A percentile compares a stretch with the other conserved stretches of the same genome.
Conservation (phyloP, 2,888 invertebrate species). For the Spilosoma lubricipeda region DNA sequence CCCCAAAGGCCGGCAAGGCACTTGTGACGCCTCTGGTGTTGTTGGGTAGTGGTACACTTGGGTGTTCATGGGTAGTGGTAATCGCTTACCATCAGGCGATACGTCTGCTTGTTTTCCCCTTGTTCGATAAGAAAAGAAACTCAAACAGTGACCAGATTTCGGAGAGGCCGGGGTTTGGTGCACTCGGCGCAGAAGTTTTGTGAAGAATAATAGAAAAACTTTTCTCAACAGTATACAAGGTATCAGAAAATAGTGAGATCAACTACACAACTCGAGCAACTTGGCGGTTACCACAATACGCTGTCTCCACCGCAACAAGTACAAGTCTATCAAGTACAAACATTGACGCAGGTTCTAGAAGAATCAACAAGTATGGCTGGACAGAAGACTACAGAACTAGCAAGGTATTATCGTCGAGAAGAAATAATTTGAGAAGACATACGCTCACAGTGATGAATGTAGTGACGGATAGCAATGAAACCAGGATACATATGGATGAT, state of each 20-base stretch:
- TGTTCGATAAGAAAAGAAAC: no score
- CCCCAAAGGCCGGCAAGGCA: no score
- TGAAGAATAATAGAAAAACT: neutral
- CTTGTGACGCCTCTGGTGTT: no score
- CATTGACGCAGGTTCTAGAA: conserved; percentile 7
- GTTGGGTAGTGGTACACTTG: no score
- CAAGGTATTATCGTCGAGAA: conserved; percentile 62
- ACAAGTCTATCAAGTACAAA: neutral
- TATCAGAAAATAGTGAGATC: conserved; percentile 61
- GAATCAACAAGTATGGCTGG: conserved; percentile 55
- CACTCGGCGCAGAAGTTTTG: neutral
- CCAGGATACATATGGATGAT: conserved; percentile 72
- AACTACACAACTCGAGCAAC: conserved; percentile 63
- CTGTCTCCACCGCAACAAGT: neutral
- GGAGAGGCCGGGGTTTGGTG: neutral
- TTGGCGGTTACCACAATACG: conserved; percentile 54
- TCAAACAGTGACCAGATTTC: no score
- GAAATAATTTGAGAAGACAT: conserved; percentile 65
- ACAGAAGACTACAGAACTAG: conserved; percentile 66
- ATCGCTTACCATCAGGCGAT: no score
- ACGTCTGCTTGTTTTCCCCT: no score
- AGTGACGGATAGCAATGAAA: conserved; percentile 76
- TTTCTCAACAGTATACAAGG: conserved; percentile 71
- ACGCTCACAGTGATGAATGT: conserved; percentile 73
- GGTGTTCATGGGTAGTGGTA: no score